phyloP scores from a whole-genome alignment of 2,888 invertebrate species.

The Netelia inedita region DNA sequence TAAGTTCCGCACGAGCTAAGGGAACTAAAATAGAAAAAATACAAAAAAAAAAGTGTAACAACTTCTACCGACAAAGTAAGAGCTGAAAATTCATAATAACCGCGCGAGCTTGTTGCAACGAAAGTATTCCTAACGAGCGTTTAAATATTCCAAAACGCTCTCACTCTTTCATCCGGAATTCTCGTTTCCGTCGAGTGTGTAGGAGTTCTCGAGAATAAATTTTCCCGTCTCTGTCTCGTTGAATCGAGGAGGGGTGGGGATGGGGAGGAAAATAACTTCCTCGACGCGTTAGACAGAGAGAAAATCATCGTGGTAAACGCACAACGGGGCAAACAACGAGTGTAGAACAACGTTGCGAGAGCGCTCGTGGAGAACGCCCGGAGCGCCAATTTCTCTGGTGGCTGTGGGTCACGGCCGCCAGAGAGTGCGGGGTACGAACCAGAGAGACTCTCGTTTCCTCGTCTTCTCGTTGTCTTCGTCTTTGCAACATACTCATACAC shows the following conservation, averaged over 20 bases:
- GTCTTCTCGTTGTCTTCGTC: constrained; percentile 47
- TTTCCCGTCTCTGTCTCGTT: neutral
- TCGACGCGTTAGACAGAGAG: neutral
- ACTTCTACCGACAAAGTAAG: neutral
- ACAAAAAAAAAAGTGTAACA: neutral
- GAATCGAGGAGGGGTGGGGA: neutral
- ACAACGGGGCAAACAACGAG: constrained; percentile 13
- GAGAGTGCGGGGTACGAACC: constrained; percentile 65
- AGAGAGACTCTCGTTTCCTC: constrained; percentile 65
- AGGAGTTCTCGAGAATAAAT: neutral
- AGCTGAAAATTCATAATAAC: neutral
- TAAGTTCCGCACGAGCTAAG: no score
- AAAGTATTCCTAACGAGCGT: constrained; percentile 1
- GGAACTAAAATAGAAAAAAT: neutral
- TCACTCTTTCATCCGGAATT: constrained; percentile 2
- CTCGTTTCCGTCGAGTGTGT: constrained; percentile 14
- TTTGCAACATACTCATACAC: constrained; percentile 1
- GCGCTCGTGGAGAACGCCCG: constrained; percentile 71
- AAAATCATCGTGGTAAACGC: neutral
- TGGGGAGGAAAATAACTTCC: neutral
- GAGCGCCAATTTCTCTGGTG: constrained; percentile 80
- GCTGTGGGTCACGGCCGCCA: constrained; percentile 77
- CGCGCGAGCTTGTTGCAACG: neutral
- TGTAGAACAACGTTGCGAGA: constrained; percentile 26
- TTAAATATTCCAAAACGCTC: neutral